phyloP scores from a whole-genome alignment of 2,113 vertebrate genomes.

The Leiothrix lutea region DNA sequence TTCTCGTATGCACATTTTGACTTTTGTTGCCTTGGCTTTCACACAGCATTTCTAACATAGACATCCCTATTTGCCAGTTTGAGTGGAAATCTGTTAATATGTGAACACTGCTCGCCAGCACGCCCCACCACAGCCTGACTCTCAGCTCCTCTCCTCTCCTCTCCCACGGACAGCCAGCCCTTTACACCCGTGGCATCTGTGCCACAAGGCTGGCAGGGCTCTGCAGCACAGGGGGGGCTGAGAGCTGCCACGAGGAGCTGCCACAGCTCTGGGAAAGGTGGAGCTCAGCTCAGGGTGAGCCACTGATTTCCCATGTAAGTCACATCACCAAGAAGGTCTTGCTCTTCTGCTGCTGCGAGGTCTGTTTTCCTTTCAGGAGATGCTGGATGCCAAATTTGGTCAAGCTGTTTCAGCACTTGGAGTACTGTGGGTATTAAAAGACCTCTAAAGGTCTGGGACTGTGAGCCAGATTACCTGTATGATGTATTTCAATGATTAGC shows the following conservation, averaged over 20 bases:
- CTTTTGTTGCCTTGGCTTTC: slow-evolving; percentile 70
- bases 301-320: neutral
- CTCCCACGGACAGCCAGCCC: neutral
- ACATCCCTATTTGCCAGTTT: slow-evolving; percentile 48
- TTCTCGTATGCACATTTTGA: slow-evolving; percentile 70
- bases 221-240: neutral
- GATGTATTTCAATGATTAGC: neutral
- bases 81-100: slow-evolving; percentile 49
- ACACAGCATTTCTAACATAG: slow-evolving; percentile 50
- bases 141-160: neutral
- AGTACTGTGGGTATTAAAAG: neutral
- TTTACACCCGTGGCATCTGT: accelerated
- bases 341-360: neutral
- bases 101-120: slow-evolving; percentile 15
- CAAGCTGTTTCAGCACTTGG: neutral
- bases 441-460: neutral
- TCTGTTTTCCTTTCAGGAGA: neutral
- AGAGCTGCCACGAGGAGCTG: neutral
- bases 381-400: neutral
- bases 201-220: neutral
- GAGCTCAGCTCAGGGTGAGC: neutral
- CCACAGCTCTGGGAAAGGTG: neutral
- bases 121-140: neutral
- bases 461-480: neutral
- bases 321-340: neutral